Base-by-base conservation (phyloP, 2,888 invertebrate genomes). In the Periphyllus acericola region DNA sequence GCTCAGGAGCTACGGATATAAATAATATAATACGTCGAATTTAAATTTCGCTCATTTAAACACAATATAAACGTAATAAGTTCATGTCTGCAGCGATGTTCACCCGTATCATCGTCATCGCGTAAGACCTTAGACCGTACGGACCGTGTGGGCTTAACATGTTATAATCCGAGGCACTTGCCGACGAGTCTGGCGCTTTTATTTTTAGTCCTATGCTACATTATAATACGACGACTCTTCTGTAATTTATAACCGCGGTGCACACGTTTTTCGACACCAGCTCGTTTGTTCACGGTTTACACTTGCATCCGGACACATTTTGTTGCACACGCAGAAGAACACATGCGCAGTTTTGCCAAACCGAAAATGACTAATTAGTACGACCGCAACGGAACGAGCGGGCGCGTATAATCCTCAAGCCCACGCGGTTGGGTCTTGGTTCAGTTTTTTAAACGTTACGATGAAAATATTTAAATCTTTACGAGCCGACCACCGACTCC, bases 201-300 rank as follows among this genome's bases (percentile, higher is more conserved):
- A 82, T 82, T 82, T 82, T 82, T 82, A 82, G 82, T 82, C 17
- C 52, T 60, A 25, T 46, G 11, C 29, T 14, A 11, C 14, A 14
- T 14, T 46, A 46, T 14, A 14, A 46, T 46, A 46, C 14, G 46
- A 29, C 29, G 29, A 29, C 29, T 11, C 29, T 68, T 68, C 14
- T 68, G 21, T 79, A 86, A 86, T 86, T 80, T 80, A 86, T 80
- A 86, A 86, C 68, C 32, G 36, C 32, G 25, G 79, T 55, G 75
- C 75, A 11, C 83, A 17, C 40, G 79, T 34, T 86, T 76, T 86
- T 79, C 55, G 71, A 86, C 86, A 86, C 29, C 36, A 25, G 71
- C 71, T 80, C 79, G 72, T 86, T 86, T 86, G 86, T 80, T 80
- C 79, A 5, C 86, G 25, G 32, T 34, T 85, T 34, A 25, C 21